Evolutionary conservation across 2,797 vertebrate species (phyloP).

Genomic region (Melanotaenia nigrans): DNA sequence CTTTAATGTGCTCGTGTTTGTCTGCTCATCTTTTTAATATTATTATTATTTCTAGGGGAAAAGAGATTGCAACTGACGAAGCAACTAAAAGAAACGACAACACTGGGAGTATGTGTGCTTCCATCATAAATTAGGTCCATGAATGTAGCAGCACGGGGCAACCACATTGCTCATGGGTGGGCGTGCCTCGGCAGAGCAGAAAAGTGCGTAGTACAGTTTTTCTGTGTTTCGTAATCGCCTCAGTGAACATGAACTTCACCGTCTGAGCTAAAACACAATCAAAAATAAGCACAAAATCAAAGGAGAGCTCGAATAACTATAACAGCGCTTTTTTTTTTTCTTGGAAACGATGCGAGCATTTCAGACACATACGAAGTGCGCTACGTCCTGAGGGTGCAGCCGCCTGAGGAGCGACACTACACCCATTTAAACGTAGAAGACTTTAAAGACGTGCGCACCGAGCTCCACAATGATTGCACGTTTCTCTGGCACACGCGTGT

Average conservation of each 20-base stretch:
- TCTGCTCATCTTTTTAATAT: background rate
- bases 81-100: background rate
- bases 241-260: slow-evolving; percentile 24
- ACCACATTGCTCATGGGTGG: slow-evolving; percentile 79
- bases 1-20: slow-evolving; percentile 35
- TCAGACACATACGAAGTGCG: slow-evolving; percentile 51
- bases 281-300: slow-evolving; percentile 13
- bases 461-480: slow-evolving; percentile 51
- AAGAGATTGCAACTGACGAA: background rate
- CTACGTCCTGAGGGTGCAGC: slow-evolving; percentile 58
- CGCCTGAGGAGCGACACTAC: slow-evolving; percentile 22
- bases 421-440: slow-evolving; percentile 59
- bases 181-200: slow-evolving; percentile 81
- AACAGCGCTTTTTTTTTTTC: background rate
- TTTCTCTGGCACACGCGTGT: slow-evolving; percentile 38
- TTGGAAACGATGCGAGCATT: slow-evolving; percentile 41
- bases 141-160: slow-evolving; percentile 25
- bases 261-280: background rate
- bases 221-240: slow-evolving; percentile 52
- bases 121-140: background rate
- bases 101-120: background rate
- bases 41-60: background rate
- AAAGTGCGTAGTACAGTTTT: slow-evolving; percentile 86
- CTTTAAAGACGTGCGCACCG: slow-evolving; percentile 54
- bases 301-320: slow-evolving; percentile 14